Percentiles rank a stretch among this genome's conserved stretches.
Evolutionary conservation across 2,797 vertebrate genomes (phyloP).

Genomic region (Xenentodon cancila): DNA sequence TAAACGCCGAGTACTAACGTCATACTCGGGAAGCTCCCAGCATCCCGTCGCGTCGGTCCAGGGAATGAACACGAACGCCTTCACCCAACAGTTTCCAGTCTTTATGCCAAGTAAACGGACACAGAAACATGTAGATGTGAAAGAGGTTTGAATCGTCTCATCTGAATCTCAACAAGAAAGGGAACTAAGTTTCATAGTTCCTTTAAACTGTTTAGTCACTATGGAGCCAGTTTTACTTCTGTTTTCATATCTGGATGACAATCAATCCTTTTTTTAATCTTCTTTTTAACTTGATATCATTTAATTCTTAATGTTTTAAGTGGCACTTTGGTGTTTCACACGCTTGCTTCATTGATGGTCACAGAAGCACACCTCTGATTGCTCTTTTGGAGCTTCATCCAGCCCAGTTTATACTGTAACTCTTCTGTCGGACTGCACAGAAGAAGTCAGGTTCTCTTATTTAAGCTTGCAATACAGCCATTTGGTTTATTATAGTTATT

Average conservation of each 20-base stretch:
- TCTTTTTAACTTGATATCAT: not conserved
- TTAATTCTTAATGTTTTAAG: slow-evolving; percentile 5
- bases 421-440: slow-evolving; percentile 37
- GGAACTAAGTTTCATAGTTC: slow-evolving; percentile 13
- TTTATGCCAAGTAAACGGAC: slow-evolving; percentile 8
- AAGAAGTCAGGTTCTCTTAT: slow-evolving; percentile 43
- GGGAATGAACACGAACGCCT: not conserved
- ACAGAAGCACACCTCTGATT: slow-evolving; percentile 22
- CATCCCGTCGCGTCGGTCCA: too few relatives aligned
- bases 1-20: too few relatives aligned
- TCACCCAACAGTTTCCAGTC: slow-evolving; percentile 1
- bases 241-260: slow-evolving; percentile 63
- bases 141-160: not conserved
- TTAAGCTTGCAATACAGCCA: slow-evolving; percentile 51
- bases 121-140: not conserved
- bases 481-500: slow-evolving; percentile 15
- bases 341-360: slow-evolving; percentile 25
- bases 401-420: slow-evolving; percentile 37
- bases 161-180: slow-evolving; percentile 7
- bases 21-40: too few relatives aligned
- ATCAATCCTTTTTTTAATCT: slow-evolving; percentile 49
- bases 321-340: slow-evolving; percentile 53
- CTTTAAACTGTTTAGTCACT: slow-evolving; percentile 7
- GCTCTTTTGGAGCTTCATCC: slow-evolving; percentile 28
- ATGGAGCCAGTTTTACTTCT: slow-evolving; percentile 29